Evolutionary conservation across 2,113 vertebrate species (phyloP).

Genomic region (Rallus limicola): DNA sequence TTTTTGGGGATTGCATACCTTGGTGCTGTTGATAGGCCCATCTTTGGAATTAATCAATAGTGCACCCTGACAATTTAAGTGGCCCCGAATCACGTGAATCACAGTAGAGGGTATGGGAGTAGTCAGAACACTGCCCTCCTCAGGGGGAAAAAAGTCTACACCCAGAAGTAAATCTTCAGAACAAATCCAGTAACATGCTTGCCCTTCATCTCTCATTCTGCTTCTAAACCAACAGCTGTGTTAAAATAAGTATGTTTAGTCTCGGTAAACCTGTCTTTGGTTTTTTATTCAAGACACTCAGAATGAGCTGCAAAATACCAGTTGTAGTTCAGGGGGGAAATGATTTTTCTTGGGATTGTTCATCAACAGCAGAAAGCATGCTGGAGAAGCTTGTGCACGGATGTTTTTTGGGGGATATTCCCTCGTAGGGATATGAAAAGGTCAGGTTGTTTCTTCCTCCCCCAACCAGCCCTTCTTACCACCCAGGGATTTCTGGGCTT

Average conservation of each 20-base stretch:
- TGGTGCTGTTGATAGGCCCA: background rate
- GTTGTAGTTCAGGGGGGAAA: background rate
- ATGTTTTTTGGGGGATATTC: background rate
- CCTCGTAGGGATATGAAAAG: background rate
- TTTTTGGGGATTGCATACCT: conserved; percentile 22
- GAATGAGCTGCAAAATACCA: background rate
- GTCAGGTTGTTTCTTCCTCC: background rate
- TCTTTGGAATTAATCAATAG: conserved; percentile 28
- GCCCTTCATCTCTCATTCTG: background rate
- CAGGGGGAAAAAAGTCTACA: background rate
- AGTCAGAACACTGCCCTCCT: background rate
- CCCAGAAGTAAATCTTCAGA: conserved; percentile 1
- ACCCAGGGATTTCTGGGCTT: background rate
- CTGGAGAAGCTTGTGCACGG: rapidly evolving
- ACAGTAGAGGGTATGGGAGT: background rate
- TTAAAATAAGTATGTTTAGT: background rate
- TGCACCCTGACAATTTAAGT: conserved; percentile 20
- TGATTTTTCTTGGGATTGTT: background rate
- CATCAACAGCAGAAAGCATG: background rate
- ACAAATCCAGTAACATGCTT: background rate
- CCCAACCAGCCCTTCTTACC: background rate
- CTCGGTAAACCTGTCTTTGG: background rate
- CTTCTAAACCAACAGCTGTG: background rate
- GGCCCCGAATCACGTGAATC: background rate
- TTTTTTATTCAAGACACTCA: background rate